phyloP scores from a whole-genome alignment of 2,888 invertebrate species.

The Nemoura dubitans region DNA sequence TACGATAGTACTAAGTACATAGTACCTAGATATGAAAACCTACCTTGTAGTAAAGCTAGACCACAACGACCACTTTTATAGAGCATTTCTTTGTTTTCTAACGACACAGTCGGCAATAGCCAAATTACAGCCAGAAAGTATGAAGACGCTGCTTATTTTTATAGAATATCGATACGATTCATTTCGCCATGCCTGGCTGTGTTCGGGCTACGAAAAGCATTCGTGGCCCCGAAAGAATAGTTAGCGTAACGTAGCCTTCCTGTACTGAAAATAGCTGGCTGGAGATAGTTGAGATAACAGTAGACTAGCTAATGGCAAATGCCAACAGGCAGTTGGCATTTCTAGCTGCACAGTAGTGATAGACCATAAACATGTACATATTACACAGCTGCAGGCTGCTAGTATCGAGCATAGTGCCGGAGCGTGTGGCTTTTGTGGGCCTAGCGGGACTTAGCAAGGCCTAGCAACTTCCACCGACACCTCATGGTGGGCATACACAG shows the following conservation, averaged over 20 bases:
- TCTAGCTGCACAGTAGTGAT: neutral
- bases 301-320: neutral
- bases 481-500: neutral
- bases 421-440: neutral
- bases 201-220: conserved; percentile 49
- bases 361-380: neutral
- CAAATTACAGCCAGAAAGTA: conserved; percentile 48
- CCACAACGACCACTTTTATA: conserved; percentile 50
- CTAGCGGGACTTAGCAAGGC: too few species aligned
- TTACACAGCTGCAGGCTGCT: neutral
- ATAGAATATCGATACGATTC: conserved; percentile 49
- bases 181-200: conserved; percentile 53
- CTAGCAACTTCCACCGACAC: neutral
- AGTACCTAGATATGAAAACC: conserved; percentile 27
- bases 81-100: conserved; percentile 49
- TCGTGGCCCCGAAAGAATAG: neutral
- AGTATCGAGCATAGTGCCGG: neutral
- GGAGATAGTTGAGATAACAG: neutral
- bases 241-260: conserved; percentile 47
- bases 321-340: neutral
- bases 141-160: conserved; percentile 51
- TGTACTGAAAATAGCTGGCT: conserved; percentile 28
- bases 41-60: conserved; percentile 42
- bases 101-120: conserved; percentile 48
- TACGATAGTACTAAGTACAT: conserved; percentile 47